Evolutionary conservation across 1,140 invertebrate genomes (phyloP), one percentile per base, ranked within the genome.

Genomic region (Sycophila sp.): DNA sequence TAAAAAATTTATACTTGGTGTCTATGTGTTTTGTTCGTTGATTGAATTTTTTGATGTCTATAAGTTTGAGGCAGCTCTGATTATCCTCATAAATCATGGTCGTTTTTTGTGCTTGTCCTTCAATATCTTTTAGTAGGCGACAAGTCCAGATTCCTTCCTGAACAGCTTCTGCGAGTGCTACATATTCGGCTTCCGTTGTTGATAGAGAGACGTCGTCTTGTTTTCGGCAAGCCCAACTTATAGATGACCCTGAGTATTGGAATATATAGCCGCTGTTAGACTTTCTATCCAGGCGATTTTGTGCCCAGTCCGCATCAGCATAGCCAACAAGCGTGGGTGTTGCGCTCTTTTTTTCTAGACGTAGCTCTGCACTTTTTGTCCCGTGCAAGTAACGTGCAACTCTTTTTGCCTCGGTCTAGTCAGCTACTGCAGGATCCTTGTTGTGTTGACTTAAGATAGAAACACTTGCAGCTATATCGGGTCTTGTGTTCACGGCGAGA

Each of bases 381-480:
- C 64, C 60, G 7, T 69, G 69, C 28, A 78, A 53, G 40, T 77
- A 76, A 32, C 72, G 38, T 10, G 73, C 36, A 2, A 74, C 49
- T 8, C 72, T 62, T 58, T 80, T 78, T 56, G 4, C 76, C n/a
- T 75, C 78, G 17, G 13, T 62, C 80, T 78, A 82, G 66, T 84
- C 79, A 4, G 10, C 36, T 71, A 55, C 40, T 19, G 47, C 65
- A 4, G 71, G 81, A 15, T 75, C 30, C 15, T 70, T 73, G 24
- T 78, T 80, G 36, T 73, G 71, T 65, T 80, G 77, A 24, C 76
- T 75, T n/a, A 83, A 38, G 53, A 77, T 73, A 8, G 47, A 74
- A 0, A 84, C 82, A n/a, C 77, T 76, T 51, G 71, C 81, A 6
- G 76, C 36, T 10, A 86, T 80, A 68, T 87, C 84, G 7, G 80